Base-by-base conservation (phyloP, 2,113 vertebrate species). In the Chloropsis hardwickii region DNA sequence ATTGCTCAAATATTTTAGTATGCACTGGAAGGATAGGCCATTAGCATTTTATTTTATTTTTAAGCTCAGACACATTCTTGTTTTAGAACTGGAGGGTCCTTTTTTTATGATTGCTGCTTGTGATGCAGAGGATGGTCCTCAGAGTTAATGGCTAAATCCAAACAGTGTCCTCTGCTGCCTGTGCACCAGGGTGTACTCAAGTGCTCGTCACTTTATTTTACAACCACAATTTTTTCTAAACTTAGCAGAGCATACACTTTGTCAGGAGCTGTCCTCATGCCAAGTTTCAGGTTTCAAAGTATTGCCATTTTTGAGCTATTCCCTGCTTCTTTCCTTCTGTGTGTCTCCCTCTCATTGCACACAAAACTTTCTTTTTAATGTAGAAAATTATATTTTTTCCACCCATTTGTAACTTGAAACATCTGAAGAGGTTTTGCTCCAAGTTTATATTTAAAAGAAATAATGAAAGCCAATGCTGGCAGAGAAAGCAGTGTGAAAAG, bases 371-470 rank as follows among this genome's bases (percentile, higher is more conserved):
- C 81, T 95, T 96, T 97, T 92, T 85, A 83, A 88, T 51, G 76
- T 66, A 78, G 72, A 86, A 91, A 90, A 90, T 50, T 20, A 3
- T 85, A 77, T 95, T 83, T 93, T 96, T 95, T 86, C 93, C 92
- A 95, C 88, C 71, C 66, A 47, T 93, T 95, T 11, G 9, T 97
- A 96, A 96, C 92, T 93, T 92, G 72, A 96, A 95, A 94, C 94
- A 93, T 93, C 93, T 93, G 93, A 96, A 79, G 37, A 82, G 88
- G 27, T 93, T 97, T 94, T 83, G 47, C 81, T 95, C 90, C 88
- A 95, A 94, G 95, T 94, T 94, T 97, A 94, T 95, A 94, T 96
- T 90, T 94, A 94, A 96, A 96, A 93, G 81, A 94, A 96, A 92
- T 87, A 95, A 94, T 54, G 95, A 92, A 95, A 95, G 88, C 93